Evolutionary conservation across 2,797 vertebrate species (phyloP), one percentile per base, ranked within the genome.

Genomic region (Aphelocoma californica): DNA sequence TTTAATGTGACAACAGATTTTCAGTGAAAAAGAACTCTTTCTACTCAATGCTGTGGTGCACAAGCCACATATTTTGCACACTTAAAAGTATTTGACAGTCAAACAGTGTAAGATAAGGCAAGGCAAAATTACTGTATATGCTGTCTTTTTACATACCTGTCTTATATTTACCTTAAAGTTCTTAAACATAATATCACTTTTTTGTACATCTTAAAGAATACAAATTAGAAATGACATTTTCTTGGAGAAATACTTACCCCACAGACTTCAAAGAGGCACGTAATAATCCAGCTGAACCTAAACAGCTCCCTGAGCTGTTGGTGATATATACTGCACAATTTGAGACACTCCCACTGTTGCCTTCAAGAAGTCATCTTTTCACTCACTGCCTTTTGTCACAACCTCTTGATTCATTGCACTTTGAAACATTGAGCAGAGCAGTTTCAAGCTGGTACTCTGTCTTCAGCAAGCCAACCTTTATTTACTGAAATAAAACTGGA

Each of bases 281-380:
- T 40, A 86, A 92, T 58, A 84, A 79, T 62, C 85, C 82, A 90
- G 82, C 50, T 88, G 82, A 86, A 90, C 44, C 42, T 72, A 69
- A 71, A 58, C 14, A 90, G 57, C 36, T 75, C 31, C 87, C n/a
- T 75, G 92, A 86, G 54, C 28, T 78, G 53, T 71, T 78, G 70
- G 54, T 84, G 88, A 70, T 96, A 97, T 97, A 97, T 97, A 96
- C 32, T 81, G 85, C 36, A 88, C 1, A 3, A 73, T 53, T 84
- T 80, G 82, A 88, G 95, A 96, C 96, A 96, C 96, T 97, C 96
- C 96, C 94, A 92, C 94, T 62, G 25, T 56, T 56, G 77, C 86
- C 44, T 90, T 91, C 58, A 51, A 64, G 51, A 42, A 88, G 34
- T 81, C 57, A 47, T 91, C 91, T 91, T 92, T 89, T 85, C 64